Percentiles rank a stretch among this genome's conserved stretches.
These are phyloP conservation scores for Lampris incognitus DNA, from an alignment of 2,113 vertebrate species.

Conservation along the genomic window DNA sequence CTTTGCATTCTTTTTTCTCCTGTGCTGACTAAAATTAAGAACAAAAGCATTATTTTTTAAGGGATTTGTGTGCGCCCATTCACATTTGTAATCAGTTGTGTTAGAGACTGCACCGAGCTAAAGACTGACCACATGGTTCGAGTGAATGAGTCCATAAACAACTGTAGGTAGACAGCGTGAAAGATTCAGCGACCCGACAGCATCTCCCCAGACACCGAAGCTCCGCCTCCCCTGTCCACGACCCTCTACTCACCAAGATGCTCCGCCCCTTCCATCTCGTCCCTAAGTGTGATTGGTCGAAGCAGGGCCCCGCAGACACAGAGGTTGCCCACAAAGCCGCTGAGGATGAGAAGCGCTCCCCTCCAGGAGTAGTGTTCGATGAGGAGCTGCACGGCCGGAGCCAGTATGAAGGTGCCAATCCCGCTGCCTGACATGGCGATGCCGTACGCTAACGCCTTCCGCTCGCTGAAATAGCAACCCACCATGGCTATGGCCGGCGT, in stretches of 20 bases:
- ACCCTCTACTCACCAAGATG: not conserved
- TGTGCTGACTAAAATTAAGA: no score
- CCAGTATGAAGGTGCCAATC: conserved; percentile 93
- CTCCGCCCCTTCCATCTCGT: conserved; percentile 62
- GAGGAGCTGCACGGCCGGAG: conserved; percentile 91
- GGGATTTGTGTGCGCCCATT: no score
- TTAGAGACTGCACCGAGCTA: no score
- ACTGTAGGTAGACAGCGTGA: no score
- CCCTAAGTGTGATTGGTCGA: conserved; percentile 84
- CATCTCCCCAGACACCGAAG: no score
- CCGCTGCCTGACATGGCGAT: conserved; percentile 96
- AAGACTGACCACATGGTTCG: no score
- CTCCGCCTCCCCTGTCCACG: no score
- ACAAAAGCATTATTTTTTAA: no score
- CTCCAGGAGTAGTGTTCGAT: conserved; percentile 94
- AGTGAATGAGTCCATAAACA: no score
- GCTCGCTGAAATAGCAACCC: conserved; percentile 90
- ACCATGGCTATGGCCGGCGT: conserved; percentile 94
- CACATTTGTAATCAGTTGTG: no score
- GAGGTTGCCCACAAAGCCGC: conserved; percentile 92
- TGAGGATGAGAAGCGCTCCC: conserved; percentile 92
- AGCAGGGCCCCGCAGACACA: conserved; percentile 95
- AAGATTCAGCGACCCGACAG: no score
- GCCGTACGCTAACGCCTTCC: conserved; percentile 91
- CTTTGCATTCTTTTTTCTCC: no score